Conservation (phyloP, 2,888 invertebrate species). For the Odiellus spinosus region DNA sequence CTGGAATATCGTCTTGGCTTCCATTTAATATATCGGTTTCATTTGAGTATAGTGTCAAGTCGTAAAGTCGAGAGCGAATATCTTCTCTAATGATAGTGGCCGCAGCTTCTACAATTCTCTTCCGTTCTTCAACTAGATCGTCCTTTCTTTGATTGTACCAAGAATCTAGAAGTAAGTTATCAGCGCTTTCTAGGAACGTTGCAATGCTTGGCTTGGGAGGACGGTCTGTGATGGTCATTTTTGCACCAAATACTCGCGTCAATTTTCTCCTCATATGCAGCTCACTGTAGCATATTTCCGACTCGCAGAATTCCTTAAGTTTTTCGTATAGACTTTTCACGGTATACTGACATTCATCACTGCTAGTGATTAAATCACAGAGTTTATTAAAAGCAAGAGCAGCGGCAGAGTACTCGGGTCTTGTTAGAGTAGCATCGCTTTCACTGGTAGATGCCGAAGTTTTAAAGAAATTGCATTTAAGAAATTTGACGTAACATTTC, state of each 20-base stretch:
- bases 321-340: background rate
- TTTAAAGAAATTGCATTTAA: background rate
- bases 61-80: background rate
- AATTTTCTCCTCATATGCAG: background rate
- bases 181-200: no score
- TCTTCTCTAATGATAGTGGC: slow-evolving; percentile 1
- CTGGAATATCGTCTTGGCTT: no score
- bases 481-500: background rate
- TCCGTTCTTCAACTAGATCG: no score
- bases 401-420: background rate
- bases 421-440: background rate
- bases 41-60: background rate
- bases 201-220: no score
- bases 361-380: background rate
- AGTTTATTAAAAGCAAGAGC: background rate
- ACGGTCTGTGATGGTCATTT: no score
- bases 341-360: slow-evolving; percentile 1
- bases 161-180: no score
- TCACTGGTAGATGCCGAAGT: background rate
- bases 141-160: no score
- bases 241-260: no score
- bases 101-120: background rate
- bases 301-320: no score
- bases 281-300: background rate
- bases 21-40: no score